phyloP scores from a whole-genome alignment of 2,113 vertebrate species.

The Lampris megalopsis region DNA sequence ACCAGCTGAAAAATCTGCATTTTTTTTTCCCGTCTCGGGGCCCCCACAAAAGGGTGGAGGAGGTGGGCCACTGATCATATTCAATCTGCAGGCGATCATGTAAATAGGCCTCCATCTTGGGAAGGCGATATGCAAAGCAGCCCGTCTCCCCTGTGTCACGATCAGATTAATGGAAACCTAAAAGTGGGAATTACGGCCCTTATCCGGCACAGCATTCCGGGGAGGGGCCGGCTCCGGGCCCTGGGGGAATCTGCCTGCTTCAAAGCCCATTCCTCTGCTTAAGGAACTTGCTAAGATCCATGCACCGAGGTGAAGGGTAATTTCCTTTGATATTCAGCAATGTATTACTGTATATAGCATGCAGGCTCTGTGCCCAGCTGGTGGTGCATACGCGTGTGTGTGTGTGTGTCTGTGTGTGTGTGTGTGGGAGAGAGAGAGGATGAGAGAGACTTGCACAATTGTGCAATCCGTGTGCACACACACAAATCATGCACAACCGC shows the following conservation, averaged over 20 bases:
- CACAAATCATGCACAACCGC: constrained; percentile 48
- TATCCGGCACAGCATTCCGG: constrained; percentile 76
- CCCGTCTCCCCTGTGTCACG: constrained; percentile 84
- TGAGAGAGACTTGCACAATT: not conserved
- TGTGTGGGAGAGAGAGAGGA: not conserved
- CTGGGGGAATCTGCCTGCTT: constrained; percentile 78
- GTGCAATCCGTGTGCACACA: not conserved
- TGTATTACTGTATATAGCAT: constrained; percentile 76
- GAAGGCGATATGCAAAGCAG: constrained; percentile 86
- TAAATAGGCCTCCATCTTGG: constrained; percentile 85
- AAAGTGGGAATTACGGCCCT: constrained; percentile 87
- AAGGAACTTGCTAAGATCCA: constrained; percentile 79
- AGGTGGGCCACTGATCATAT: constrained; percentile 83
- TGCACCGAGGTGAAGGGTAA: constrained; percentile 84
- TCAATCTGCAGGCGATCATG: constrained; percentile 85
- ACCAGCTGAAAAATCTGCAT: constrained; percentile 65
- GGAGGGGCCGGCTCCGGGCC: constrained; percentile 77
- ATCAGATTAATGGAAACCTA: constrained; percentile 88
- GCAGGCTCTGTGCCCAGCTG: constrained; percentile 64
- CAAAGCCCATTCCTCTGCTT: constrained; percentile 84
- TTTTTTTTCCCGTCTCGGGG: constrained; percentile 52
- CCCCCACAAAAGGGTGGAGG: constrained; percentile 65
- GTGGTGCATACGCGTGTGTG: constrained; percentile 39
- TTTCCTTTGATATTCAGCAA: constrained; percentile 82
- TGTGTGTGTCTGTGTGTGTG: constrained; percentile 13